Base-by-base conservation (phyloP, 2,113 vertebrate genomes). In the Oreotrochilus melanogaster region DNA sequence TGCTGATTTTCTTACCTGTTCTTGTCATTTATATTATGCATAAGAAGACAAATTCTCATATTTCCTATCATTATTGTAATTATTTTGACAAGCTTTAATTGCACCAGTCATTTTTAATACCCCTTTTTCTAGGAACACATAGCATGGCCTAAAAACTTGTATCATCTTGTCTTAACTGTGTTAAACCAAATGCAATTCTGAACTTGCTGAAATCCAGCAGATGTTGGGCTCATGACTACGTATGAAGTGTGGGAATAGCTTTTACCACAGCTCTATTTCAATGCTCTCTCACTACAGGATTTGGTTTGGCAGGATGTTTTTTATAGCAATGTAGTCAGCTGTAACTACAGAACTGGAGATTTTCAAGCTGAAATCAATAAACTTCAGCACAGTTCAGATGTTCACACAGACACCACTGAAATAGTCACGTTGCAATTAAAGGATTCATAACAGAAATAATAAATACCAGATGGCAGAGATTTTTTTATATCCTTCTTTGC, bases 41-140 rank as follows among this genome's bases (percentile, higher is more conserved):
- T 72, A 80, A 67, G 57, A 47, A 76, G 33, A 86, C 61, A 88
- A 47, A 85, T 88, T 93, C 31, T 78, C 30, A 1, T 53, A 50
- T 85, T 94, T 66, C 45, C 54, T 76, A 18, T 37, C n/a, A 66
- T 71, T 92, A 93, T 27, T 78, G 51, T 35, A 88, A 91, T 91
- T 95, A 89, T 85, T 88, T 96, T 94, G 83, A 86, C 84, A 92
- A 82, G 62, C 14, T 94, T 89, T 89, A 86, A 90, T 79, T 79
- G 47, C n/a, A 60, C 25, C 83, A 74, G 42, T 82, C 9, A 88
- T 50, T 65, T 93, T 72, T 89, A 87, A 92, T 86, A 88, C 51
- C 22, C 9, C 24, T 79, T 79, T 95, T 82, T 53, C 86, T 35
- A 92, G 42, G 67, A 66, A 86, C 33, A 66, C 12, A 62, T 39